Conservation (phyloP, 2,888 invertebrate genomes). For the Acleris laterana region DNA sequence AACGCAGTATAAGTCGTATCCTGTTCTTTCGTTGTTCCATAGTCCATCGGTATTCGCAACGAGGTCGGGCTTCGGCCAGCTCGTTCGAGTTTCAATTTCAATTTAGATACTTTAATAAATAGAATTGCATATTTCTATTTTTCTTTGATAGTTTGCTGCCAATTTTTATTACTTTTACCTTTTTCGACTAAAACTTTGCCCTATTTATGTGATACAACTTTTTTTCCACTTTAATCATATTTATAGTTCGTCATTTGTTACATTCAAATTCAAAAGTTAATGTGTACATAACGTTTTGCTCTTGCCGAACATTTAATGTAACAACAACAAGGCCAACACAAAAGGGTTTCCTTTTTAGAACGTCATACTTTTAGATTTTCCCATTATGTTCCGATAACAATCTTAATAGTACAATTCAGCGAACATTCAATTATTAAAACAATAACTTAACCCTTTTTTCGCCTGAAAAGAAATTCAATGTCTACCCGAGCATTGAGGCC, state of each 20-base stretch:
- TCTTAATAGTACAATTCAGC: slow-evolving; percentile 36
- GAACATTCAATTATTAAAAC: slow-evolving; percentile 39
- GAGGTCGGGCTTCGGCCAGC: slow-evolving; percentile 40
- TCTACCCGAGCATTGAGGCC: slow-evolving; percentile 28
- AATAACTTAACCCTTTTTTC: slow-evolving; percentile 41
- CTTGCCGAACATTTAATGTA: neutral
- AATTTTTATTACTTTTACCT: neutral
- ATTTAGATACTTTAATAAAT: slow-evolving; percentile 47
- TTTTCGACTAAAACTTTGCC: neutral
- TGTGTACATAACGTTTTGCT: no score
- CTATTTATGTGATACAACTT: no score
- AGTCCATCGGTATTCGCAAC: slow-evolving; percentile 58
- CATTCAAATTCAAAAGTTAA: no score
- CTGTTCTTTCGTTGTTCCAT: slow-evolving; percentile 4
- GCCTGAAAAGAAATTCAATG: slow-evolving; percentile 39
- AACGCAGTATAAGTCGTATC: neutral
- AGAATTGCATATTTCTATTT: slow-evolving; percentile 24
- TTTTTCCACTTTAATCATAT: no score
- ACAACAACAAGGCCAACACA: slow-evolving; percentile 15
- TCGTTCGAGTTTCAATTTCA: slow-evolving; percentile 61
- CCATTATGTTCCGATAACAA: slow-evolving; percentile 27
- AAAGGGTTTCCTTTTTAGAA: slow-evolving; percentile 4
- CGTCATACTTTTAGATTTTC: slow-evolving; percentile 22
- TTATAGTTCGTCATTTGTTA: no score
- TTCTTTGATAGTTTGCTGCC: slow-evolving; percentile 16